Evolutionary conservation across 2,888 invertebrate species (phyloP), one percentile per base, ranked within the genome.

Genomic region (Drosophila rellima): DNA sequence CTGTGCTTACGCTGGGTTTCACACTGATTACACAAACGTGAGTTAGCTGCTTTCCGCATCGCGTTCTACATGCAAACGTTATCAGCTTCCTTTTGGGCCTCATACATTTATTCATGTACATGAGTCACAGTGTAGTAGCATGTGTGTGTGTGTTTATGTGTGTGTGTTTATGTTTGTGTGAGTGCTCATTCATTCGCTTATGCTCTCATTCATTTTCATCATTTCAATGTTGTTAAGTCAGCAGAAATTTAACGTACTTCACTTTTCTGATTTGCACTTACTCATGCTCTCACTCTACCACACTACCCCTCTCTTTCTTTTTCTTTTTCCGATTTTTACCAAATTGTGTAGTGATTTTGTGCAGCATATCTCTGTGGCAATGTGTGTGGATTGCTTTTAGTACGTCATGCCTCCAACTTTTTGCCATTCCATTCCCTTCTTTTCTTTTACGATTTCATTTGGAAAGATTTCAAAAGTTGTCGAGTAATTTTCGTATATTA

Each of bases 1-100:
- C 52, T 61, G 59, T 61, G 59, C 78, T 66, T 73, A 73, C 63
- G 73, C 77, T 80, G 80, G 88, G 88, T 82, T 83, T 88, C 88
- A 74, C 89, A 86, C 88, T 90, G 90, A 89, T 89, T 90, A 86
- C 90, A 89, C 82, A 90, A 89, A 90, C 89, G 88, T 90, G 90
- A 90, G 89, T 90, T 82, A 80, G 89, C 90, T 80, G 73, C 80
- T 90, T 90, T 85, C 73, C 83, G 70, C 84, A 84, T 81, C 70
- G 80, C 84, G 84, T 84, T 89, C 80, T 71, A 89, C 89, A 85
- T 85, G 89, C 88, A 84, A 89, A 85, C 88, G 87, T 89, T 84
- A 86, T 72, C 77, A 54, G 62, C 64, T 81, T 86, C 87, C 39
- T 48, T 48, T 62, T 33, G 45, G 29, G 60, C 50, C 71, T 78